Conservation (phyloP, 1,140 invertebrate genomes). For the Calephelis nemesis region DNA sequence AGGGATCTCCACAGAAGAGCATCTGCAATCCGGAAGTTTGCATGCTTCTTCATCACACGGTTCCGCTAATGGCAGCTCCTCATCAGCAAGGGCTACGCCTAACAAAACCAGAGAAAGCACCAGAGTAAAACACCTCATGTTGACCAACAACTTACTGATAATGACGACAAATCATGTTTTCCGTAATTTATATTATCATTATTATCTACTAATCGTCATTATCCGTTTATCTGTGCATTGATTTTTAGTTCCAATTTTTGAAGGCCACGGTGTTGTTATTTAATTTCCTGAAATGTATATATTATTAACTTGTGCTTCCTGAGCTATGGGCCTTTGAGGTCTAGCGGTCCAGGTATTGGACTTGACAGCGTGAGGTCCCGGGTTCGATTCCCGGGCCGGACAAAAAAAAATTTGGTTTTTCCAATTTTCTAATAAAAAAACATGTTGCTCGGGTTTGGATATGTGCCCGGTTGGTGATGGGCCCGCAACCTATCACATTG, state of each 20-base stretch:
- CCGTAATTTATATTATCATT: slow-evolving; percentile 15
- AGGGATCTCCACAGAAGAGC: slow-evolving; percentile 69
- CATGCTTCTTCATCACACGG: slow-evolving; percentile 45
- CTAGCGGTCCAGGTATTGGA: too few relatives aligned
- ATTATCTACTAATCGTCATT: slow-evolving; percentile 17
- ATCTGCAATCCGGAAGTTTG: slow-evolving; percentile 74
- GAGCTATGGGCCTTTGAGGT: too few relatives aligned
- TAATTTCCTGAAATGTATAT: too few relatives aligned
- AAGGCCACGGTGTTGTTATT: too few relatives aligned
- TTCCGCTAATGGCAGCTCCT: slow-evolving; percentile 36
- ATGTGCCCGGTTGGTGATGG: too few relatives aligned
- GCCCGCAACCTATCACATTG: too few relatives aligned
- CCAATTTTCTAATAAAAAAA: too few relatives aligned
- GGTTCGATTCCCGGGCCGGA: too few relatives aligned
- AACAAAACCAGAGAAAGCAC: slow-evolving; percentile 21
- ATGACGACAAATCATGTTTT: background rate
- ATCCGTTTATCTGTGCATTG: background rate
- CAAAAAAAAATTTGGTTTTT: too few relatives aligned
- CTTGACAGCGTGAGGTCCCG: too few relatives aligned
- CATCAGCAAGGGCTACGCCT: slow-evolving; percentile 20
- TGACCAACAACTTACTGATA: background rate
- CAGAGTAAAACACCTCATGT: slow-evolving; percentile 14
- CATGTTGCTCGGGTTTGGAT: too few relatives aligned
- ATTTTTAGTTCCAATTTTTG: background rate
- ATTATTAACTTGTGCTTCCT: too few relatives aligned